phyloP scores from a whole-genome alignment of 2,113 vertebrate genomes.

The Sardina pilchardus region DNA sequence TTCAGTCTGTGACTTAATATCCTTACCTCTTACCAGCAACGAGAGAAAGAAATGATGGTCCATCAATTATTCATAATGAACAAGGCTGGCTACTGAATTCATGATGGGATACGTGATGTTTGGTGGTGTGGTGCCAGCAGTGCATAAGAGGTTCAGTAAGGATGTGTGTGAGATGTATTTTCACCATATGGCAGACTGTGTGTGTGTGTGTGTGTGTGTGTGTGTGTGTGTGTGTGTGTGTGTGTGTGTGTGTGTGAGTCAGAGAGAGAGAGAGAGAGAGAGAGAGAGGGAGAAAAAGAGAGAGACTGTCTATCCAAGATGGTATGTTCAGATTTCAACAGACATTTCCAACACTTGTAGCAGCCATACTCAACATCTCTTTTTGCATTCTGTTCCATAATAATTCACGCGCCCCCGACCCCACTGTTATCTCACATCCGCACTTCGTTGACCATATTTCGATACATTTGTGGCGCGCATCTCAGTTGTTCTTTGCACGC shows the following conservation, averaged over 20 bases:
- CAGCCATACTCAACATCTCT: too few species aligned
- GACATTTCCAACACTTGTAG: background rate
- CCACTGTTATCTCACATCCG: too few species aligned
- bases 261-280: too few species aligned
- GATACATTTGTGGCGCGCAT: too few species aligned
- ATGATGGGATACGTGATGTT: background rate
- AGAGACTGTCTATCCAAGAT: background rate
- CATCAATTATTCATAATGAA: background rate
- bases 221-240: too few species aligned
- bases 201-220: too few species aligned
- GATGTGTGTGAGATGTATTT: too few species aligned
- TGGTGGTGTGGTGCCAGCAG: background rate
- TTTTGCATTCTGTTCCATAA: background rate
- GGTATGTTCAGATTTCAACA: background rate
- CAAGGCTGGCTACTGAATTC: background rate
- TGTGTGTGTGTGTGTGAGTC: too few species aligned
- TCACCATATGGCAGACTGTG: too few species aligned
- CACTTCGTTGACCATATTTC: too few species aligned
- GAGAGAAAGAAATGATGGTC: background rate
- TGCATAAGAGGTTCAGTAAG: background rate
- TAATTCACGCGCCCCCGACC: background rate
- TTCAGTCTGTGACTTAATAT: background rate
- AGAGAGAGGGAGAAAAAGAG: too few species aligned
- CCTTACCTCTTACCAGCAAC: background rate
- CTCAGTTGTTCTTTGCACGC: too few species aligned